phyloP scores from a whole-genome alignment of 2,113 vertebrate species.

The Pomatorhinus ruficollis region DNA sequence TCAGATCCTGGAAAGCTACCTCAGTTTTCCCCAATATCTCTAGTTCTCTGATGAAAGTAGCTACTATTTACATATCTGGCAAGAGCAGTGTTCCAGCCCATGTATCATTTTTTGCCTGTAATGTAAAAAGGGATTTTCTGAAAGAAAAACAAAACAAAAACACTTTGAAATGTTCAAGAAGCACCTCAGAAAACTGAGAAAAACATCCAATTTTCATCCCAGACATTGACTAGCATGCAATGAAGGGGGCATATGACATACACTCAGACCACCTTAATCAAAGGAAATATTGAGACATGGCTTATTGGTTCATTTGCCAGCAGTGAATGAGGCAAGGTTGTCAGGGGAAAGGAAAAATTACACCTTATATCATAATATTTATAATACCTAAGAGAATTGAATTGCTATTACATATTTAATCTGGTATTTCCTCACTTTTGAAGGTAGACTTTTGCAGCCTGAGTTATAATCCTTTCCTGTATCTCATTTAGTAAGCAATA shows the following conservation, averaged over 20 bases:
- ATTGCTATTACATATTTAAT: constrained; percentile 13
- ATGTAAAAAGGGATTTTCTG: neutral
- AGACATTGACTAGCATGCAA: neutral
- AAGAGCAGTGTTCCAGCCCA: neutral
- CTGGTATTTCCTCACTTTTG: constrained; percentile 7
- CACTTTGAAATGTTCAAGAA: neutral
- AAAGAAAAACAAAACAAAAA: neutral
- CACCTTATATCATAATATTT: neutral
- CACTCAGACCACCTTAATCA: neutral
- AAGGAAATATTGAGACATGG: neutral
- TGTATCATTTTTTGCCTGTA: fast-evolving
- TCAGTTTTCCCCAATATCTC: neutral
- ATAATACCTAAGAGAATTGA: constrained; percentile 15
- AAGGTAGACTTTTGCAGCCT: neutral
- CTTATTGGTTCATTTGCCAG: neutral
- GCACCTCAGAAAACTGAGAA: neutral
- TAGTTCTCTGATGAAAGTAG: neutral
- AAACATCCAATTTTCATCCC: neutral
- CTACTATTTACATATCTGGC: neutral
- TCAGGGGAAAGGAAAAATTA: neutral
- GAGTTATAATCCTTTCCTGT: neutral
- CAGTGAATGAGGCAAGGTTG: neutral
- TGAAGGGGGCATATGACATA: neutral
- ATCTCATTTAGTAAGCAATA: constrained; percentile 10
- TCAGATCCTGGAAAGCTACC: neutral